Conservation (phyloP, 1,140 invertebrate species). For the Drosophila trapezifrons region DNA sequence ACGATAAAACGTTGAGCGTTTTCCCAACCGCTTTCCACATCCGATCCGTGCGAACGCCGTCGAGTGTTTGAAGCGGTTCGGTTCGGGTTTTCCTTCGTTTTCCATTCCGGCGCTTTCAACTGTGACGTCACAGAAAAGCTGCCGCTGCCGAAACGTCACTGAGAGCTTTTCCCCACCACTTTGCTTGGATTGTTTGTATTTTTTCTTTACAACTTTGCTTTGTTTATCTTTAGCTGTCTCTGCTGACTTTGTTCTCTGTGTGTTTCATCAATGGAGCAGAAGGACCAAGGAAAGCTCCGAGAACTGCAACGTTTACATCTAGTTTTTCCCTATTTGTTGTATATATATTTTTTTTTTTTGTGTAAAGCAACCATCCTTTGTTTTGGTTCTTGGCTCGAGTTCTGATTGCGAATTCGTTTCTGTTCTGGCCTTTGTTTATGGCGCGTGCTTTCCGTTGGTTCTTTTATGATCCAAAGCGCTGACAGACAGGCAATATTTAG, state of each 20-base stretch:
- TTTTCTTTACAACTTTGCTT: constrained; percentile 41
- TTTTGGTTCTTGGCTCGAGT: constrained; percentile 14
- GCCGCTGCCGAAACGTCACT: constrained; percentile 42
- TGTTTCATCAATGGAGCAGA: constrained; percentile 40
- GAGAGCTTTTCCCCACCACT: constrained; percentile 44
- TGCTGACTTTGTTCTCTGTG: constrained; percentile 43
- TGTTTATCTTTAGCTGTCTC: constrained; percentile 54
- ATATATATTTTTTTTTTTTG: background rate
- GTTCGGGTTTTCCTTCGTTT: constrained; percentile 12
- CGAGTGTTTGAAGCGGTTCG: constrained; percentile 66
- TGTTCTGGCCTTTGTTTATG: constrained; percentile 21
- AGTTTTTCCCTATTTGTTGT: constrained; percentile 5
- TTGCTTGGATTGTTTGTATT: constrained; percentile 38
- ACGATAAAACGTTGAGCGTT: constrained; percentile 7
- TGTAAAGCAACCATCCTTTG: constrained; percentile 16
- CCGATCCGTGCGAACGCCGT: constrained; percentile 72
- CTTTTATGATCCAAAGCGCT: constrained; percentile 42
- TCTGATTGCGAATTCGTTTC: constrained; percentile 6
- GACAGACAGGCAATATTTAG: constrained; percentile 46
- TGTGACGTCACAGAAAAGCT: constrained; percentile 72
- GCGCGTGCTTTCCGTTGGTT: constrained; percentile 30
- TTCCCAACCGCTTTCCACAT: constrained; percentile 58
- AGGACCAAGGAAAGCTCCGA: constrained; percentile 19
- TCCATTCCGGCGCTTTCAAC: constrained; percentile 36
- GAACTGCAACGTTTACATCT: constrained; percentile 50